phyloP scores from a whole-genome alignment of 2,888 invertebrate species.

The Linnaemya vulpina region DNA sequence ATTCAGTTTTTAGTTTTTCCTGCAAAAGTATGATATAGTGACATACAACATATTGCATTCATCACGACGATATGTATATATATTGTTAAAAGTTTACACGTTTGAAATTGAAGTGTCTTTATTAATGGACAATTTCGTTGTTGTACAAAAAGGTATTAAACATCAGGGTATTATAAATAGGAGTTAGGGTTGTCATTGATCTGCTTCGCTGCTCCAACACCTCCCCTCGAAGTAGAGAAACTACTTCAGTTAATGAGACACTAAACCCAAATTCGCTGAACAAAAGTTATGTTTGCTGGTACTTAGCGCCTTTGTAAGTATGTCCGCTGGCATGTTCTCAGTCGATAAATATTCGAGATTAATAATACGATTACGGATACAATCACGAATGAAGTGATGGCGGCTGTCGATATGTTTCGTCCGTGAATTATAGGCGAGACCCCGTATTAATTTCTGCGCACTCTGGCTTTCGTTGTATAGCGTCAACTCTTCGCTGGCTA shows the following conservation, averaged over 20 bases:
- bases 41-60: no score
- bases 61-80: no score
- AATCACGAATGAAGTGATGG: slow-evolving; percentile 65
- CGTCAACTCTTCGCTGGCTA: slow-evolving; percentile 34
- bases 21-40: no score
- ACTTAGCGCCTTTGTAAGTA: slow-evolving; percentile 64
- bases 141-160: no score
- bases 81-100: no score
- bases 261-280: slow-evolving; percentile 49
- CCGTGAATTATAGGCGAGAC: slow-evolving; percentile 55
- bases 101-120: no score
- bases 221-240: slow-evolving; percentile 54
- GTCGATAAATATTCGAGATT: slow-evolving; percentile 66
- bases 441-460: slow-evolving; percentile 57
- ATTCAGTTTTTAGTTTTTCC: no score
- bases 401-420: slow-evolving; percentile 72
- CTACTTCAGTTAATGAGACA: slow-evolving; percentile 7
- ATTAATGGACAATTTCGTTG: no score
- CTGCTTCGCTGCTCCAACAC: slow-evolving; percentile 29
- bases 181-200: no score
- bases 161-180: no score
- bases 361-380: slow-evolving; percentile 43
- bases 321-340: slow-evolving; percentile 67
- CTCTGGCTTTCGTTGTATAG: slow-evolving; percentile 71
- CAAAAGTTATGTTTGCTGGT: no score